Percentiles rank a stretch among this genome's conserved stretches.
Conservation (phyloP, 35 echinoderm and acorn worm species). For the Patiria miniata region DNA sequence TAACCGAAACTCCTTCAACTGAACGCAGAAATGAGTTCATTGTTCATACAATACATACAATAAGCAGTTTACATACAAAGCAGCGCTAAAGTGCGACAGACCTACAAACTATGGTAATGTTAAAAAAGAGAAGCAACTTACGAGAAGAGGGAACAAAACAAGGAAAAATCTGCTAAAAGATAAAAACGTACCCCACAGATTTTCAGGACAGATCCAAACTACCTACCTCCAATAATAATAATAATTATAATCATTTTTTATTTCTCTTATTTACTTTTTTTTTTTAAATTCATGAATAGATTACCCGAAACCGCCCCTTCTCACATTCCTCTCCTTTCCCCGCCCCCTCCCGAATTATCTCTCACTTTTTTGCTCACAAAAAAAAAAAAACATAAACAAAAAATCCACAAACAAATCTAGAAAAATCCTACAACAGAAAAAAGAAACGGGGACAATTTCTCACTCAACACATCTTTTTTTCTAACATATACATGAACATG, state of each 20-base stretch:
- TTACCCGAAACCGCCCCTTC: background rate
- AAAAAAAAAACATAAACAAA: conserved; percentile 8
- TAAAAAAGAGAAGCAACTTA: conserved; percentile 15
- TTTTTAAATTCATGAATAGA: conserved; percentile 29
- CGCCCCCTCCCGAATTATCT: background rate
- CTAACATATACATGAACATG: conserved; percentile 31
- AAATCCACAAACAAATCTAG: conserved; percentile 23
- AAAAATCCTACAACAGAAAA: conserved; percentile 17
- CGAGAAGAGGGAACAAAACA: conserved; percentile 2
- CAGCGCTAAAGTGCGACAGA: conserved; percentile 14
- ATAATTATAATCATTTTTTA: conserved; percentile 34
- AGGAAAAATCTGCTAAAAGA: conserved; percentile 22
- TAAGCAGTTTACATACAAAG: conserved; percentile 20
- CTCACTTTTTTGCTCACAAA: conserved; percentile 3
- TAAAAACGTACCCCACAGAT: conserved; percentile 27
- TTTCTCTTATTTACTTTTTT: conserved; percentile 32
- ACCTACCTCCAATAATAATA: conserved; percentile 33
- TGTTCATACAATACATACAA: conserved; percentile 26
- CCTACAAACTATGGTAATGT: conserved; percentile 26
- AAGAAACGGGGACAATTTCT: conserved; percentile 17
- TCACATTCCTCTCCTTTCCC: background rate
- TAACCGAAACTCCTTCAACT: background rate
- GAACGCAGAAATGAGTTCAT: conserved; percentile 2
- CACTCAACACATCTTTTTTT: background rate
- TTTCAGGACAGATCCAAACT: conserved; percentile 30